phyloP scores from a whole-genome alignment of 2,888 invertebrate species.

The Drosophila dives region DNA sequence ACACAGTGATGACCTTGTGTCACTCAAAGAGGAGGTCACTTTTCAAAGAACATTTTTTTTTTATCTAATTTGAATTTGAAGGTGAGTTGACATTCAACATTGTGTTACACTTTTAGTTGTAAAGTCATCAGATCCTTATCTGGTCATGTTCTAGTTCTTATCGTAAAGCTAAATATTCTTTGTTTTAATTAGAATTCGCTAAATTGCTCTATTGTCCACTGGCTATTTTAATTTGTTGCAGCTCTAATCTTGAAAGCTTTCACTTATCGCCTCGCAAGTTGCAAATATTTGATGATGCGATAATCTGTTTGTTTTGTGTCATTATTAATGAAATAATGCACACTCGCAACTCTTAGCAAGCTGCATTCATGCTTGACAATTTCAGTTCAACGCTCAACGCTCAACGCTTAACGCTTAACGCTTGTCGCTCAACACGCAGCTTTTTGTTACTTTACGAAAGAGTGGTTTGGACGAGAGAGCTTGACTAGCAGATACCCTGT shows the following conservation, averaged over 20 bases:
- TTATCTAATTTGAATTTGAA: not conserved
- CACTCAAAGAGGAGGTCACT: not conserved
- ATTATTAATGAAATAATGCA: slow-evolving; percentile 17
- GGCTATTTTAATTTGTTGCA: not conserved
- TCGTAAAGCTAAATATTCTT: not conserved
- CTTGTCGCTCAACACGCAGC: slow-evolving; percentile 3
- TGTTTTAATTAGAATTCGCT: not conserved
- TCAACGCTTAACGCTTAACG: not conserved
- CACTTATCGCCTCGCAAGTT: slow-evolving; percentile 25
- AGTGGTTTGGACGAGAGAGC: not conserved
- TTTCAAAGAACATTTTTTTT: not conserved
- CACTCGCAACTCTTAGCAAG: not conserved
- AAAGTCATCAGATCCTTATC: not conserved
- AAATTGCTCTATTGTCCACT: not conserved
- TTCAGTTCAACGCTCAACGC: not conserved
- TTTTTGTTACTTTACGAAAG: not conserved
- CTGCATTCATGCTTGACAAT: slow-evolving; percentile 32
- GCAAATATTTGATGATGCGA: slow-evolving; percentile 49
- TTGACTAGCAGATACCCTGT: not conserved
- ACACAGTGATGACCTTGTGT: not conserved
- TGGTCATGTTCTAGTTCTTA: not conserved
- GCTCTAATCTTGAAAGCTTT: slow-evolving; percentile 1
- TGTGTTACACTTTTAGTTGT: not conserved
- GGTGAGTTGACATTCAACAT: not conserved
- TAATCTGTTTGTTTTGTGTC: slow-evolving; percentile 34